These are phyloP conservation scores for Drosophila subsilvestris DNA, from an alignment of 2,888 invertebrate species.

Conservation along the genomic window DNA sequence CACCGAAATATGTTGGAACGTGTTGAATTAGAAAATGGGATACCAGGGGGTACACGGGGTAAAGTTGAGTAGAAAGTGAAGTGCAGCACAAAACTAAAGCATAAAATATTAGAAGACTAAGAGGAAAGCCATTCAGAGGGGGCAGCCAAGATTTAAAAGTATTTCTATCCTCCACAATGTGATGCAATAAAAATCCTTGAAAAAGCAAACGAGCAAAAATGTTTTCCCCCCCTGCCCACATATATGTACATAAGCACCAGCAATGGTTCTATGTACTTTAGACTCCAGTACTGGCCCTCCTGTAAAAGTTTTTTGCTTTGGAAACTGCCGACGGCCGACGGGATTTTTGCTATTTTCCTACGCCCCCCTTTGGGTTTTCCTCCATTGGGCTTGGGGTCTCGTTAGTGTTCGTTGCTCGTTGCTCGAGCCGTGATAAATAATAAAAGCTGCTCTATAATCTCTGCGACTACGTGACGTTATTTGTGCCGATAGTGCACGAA, in stretches of 20 bases:
- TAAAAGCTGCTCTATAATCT: constrained; percentile 83
- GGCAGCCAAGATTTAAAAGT: constrained; percentile 80
- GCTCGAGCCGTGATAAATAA: constrained; percentile 80
- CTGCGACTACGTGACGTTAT: constrained; percentile 84
- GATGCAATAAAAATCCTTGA: constrained; percentile 81
- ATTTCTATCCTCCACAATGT: constrained; percentile 75
- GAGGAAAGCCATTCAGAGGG: constrained; percentile 72
- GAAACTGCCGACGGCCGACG: constrained; percentile 68
- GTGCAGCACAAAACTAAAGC: constrained; percentile 24
- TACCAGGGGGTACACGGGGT: neutral
- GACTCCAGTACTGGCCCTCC: neutral
- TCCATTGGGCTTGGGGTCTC: constrained; percentile 61
- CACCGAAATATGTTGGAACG: constrained; percentile 29
- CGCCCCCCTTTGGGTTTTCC: neutral
- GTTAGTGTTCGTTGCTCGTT: constrained; percentile 78
- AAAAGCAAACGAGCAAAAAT: constrained; percentile 38
- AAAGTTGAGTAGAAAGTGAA: neutral
- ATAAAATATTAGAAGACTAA: constrained; percentile 75
- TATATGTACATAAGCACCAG: constrained; percentile 17
- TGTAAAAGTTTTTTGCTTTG: neutral
- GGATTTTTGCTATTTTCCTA: constrained; percentile 52
- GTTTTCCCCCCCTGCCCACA: constrained; percentile 8
- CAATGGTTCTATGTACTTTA: constrained; percentile 8
- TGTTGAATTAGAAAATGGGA: constrained; percentile 30
- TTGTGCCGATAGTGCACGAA: constrained; percentile 82